Evolutionary conservation across 2,888 invertebrate species (phyloP), one percentile per base, ranked within the genome.

Genomic region (Lochmaea crataegi): DNA sequence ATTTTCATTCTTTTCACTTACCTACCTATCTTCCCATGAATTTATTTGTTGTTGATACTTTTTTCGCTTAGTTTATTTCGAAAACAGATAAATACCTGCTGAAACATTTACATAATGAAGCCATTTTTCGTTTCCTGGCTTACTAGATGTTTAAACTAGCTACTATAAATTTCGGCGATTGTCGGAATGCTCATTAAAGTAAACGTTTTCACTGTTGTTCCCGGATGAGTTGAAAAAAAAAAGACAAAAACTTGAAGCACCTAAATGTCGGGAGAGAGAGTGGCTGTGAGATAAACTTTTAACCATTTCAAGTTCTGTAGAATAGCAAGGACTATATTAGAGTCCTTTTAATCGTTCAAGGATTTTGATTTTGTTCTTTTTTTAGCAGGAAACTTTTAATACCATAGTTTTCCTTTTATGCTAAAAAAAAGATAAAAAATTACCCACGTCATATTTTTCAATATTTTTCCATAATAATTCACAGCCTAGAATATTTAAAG

Each of bases 131-230:
- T 53, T 61, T 51, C 14, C 22, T 4, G 53, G 69, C 69, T 63
- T 45, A 63, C 69, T 53, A 56, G 63, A 53, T 69, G 53, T 63
- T 69, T 10, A 38, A 56, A 69, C 51, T 69, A 61, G 22, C 63
- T 69, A 18, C 63, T 51, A 71, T 71, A 71, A 75, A 75, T 75
- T 73, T 70, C 45, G 66, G 67, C 64, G 70, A 72, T 73, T 70
- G 73, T 75, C 68, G 73, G 71, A 73, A 72, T 70, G 65, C 73
- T 73, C 76, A 72, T 76, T 76, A 75, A 68, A 74, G 67, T 70
- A 73, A 75, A 76, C 64, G 75, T 65, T 76, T 76, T 71, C 76
- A 73, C 71, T 75, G 71, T 67, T 71, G 68, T 61, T 69, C 53
- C 68, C 67, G 71, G 73, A 75, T 66, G 76, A 75, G 70, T 70